Percentiles rank a stretch among this genome's conserved stretches.
These are phyloP conservation scores for Drosophila arizonae DNA, from an alignment of 1,140 invertebrate genomes.

Conservation along the genomic window DNA sequence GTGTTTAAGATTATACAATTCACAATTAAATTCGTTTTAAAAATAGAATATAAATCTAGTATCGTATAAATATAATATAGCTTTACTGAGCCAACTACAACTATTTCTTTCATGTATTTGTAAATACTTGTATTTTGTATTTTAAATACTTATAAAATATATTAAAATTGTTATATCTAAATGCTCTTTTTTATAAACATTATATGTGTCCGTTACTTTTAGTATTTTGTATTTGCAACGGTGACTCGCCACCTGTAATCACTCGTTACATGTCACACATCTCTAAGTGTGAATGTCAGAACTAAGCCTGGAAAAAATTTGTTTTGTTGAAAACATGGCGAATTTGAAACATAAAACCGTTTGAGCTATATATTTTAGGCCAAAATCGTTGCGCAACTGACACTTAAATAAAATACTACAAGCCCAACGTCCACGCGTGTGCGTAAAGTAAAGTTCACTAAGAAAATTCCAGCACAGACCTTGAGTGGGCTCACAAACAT, in stretches of 20 bases:
- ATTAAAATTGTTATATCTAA: too few relatives aligned
- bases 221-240: not conserved
- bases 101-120: too few relatives aligned
- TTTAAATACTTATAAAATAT: too few relatives aligned
- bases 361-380: slow-evolving; percentile 20
- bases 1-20: too few relatives aligned
- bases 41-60: too few relatives aligned
- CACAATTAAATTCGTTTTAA: not conserved
- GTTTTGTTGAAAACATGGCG: slow-evolving; percentile 66
- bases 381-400: slow-evolving; percentile 18
- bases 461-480: slow-evolving; percentile 77
- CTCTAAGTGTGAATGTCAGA: slow-evolving; percentile 57
- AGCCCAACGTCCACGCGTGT: slow-evolving; percentile 30
- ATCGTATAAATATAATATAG: too few relatives aligned
- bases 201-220: not conserved
- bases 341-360: slow-evolving; percentile 40
- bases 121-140: too few relatives aligned
- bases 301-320: slow-evolving; percentile 63
- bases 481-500: slow-evolving; percentile 59
- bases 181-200: too few relatives aligned
- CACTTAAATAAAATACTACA: slow-evolving; percentile 1
- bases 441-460: slow-evolving; percentile 35
- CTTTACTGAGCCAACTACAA: too few relatives aligned
- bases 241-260: slow-evolving; percentile 17
- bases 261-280: slow-evolving; percentile 34